phyloP scores from a whole-genome alignment of 2,113 vertebrate species.

The Paedocypris sp. region DNA sequence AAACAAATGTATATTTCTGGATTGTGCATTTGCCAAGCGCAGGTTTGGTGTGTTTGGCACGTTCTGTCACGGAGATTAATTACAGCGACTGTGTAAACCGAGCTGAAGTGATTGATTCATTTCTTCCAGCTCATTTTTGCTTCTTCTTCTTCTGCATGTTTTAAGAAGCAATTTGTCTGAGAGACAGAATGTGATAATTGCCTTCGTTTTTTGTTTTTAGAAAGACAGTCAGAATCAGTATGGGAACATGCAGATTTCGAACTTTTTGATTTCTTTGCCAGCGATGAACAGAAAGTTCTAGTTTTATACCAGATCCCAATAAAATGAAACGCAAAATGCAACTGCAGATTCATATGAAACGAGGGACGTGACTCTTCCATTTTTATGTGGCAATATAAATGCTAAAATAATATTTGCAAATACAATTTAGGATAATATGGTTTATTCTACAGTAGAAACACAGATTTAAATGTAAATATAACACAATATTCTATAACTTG shows the following conservation, averaged over 20 bases:
- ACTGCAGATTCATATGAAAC: too few relatives aligned
- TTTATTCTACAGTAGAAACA: too few relatives aligned
- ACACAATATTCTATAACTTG: too few relatives aligned
- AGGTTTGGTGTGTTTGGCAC: background rate
- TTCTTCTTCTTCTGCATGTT: background rate
- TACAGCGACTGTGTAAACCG: slow-evolving; percentile 10
- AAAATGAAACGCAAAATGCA: too few relatives aligned
- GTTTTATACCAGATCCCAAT: too few relatives aligned
- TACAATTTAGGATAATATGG: too few relatives aligned
- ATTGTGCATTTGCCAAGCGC: slow-evolving; percentile 1
- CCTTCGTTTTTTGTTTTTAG: slow-evolving; percentile 3
- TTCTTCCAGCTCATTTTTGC: background rate
- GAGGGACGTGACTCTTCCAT: too few relatives aligned
- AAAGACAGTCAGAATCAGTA: slow-evolving; percentile 1
- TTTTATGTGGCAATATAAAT: too few relatives aligned
- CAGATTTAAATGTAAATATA: too few relatives aligned
- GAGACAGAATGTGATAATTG: slow-evolving; percentile 5
- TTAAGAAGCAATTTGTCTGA: background rate
- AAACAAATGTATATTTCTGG: background rate
- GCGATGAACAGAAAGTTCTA: background rate
- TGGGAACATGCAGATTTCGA: background rate
- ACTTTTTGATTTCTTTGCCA: background rate
- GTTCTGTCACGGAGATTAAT: slow-evolving; percentile 8
- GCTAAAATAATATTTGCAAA: too few relatives aligned
- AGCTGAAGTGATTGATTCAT: background rate